These are phyloP conservation scores for Rhagium mordax DNA, from an alignment of 2,888 invertebrate species.

Conservation along the genomic window DNA sequence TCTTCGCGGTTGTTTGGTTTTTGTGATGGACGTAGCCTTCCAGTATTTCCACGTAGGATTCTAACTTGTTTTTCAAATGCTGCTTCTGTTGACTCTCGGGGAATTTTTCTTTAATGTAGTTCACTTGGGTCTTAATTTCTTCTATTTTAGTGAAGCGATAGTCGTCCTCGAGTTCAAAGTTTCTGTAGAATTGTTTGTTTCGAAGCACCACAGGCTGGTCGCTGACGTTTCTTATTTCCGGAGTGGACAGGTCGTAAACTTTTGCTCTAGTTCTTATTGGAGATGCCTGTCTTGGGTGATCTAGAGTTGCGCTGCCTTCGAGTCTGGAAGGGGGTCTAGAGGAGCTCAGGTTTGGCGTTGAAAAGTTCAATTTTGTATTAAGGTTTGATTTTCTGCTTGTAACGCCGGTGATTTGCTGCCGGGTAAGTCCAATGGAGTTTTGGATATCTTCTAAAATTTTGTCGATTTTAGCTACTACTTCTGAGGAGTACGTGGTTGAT, in stretches of 20 bases:
- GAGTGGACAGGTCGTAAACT: slow-evolving; percentile 43
- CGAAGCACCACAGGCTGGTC: slow-evolving; percentile 20
- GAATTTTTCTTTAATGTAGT: slow-evolving; percentile 53
- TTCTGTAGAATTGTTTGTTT: slow-evolving; percentile 19
- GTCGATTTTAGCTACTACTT: slow-evolving; percentile 46
- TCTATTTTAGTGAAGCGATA: slow-evolving; percentile 50
- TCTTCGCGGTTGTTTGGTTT: slow-evolving; percentile 47
- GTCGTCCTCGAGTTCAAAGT: slow-evolving; percentile 13
- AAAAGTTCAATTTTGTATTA: slow-evolving; percentile 26
- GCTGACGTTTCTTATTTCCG: slow-evolving; percentile 38
- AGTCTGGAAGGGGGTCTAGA: slow-evolving; percentile 22
- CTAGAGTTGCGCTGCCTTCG: slow-evolving; percentile 39
- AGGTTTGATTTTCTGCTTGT: not conserved
- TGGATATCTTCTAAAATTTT: slow-evolving; percentile 39
- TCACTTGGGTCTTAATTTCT: slow-evolving; percentile 51
- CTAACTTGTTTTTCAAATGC: slow-evolving; percentile 46
- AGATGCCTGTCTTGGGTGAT: slow-evolving; percentile 19
- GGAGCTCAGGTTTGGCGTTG: slow-evolving; percentile 33
- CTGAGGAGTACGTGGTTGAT: slow-evolving; percentile 38
- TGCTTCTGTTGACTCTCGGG: slow-evolving; percentile 44
- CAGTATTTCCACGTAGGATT: slow-evolving; percentile 42
- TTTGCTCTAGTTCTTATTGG: slow-evolving; percentile 45
- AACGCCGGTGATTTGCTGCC: not conserved
- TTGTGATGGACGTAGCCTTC: slow-evolving; percentile 39
- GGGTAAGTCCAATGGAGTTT: slow-evolving; percentile 23